Percentiles rank a stretch among this genome's conserved stretches.
Conservation (phyloP, 2,888 invertebrate species). For the Autographa pulchrina region DNA sequence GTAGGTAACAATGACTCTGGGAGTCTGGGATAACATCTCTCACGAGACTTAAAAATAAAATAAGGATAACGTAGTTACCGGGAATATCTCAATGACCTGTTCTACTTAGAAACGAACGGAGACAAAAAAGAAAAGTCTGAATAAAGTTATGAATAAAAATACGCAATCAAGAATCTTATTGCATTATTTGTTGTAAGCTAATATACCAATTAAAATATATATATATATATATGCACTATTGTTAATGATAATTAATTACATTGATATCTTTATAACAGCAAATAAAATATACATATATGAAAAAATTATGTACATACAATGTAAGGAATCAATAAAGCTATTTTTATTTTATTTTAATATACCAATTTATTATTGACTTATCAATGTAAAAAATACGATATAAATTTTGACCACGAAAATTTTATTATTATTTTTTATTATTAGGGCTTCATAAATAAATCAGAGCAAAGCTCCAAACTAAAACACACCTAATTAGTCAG, state of each 20-base stretch:
- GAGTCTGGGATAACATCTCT: not conserved
- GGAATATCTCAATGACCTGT: slow-evolving; percentile 1
- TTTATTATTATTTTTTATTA: too few relatives aligned
- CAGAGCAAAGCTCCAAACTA: not conserved
- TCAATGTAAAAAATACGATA: not conserved
- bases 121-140: not conserved
- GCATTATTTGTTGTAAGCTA: not conserved
- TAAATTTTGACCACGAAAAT: not conserved
- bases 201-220: not conserved
- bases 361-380: not conserved
- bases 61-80: not conserved
- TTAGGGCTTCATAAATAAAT: not conserved
- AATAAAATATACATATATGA: too few relatives aligned
- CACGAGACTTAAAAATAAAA: not conserved
- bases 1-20: not conserved
- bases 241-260: too few relatives aligned
- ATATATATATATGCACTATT: too few relatives aligned
- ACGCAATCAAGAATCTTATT: not conserved
- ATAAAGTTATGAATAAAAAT: not conserved
- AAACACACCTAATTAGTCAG: slow-evolving; percentile 31
- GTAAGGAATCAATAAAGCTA: too few relatives aligned
- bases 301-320: too few relatives aligned
- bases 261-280: too few relatives aligned
- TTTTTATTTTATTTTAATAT: too few relatives aligned
- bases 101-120: not conserved